Evolutionary conservation across 2,113 vertebrate genomes (phyloP).

Genomic region (Syrmaticus mikado): DNA sequence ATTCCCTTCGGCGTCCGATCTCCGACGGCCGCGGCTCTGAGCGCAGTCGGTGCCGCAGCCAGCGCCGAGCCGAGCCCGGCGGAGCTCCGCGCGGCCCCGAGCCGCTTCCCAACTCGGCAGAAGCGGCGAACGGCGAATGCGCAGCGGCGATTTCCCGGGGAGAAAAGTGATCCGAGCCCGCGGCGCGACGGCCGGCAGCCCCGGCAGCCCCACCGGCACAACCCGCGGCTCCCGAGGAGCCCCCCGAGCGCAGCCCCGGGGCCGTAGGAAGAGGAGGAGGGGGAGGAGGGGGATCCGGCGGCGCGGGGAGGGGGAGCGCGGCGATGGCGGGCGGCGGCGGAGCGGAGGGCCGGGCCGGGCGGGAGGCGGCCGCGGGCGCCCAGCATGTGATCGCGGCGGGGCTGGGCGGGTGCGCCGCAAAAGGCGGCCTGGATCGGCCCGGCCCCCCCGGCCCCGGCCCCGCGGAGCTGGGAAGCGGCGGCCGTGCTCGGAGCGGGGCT

Average conservation of each 20-base stretch:
- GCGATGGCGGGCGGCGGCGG: slow-evolving; percentile 67
- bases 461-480: too few relatives aligned
- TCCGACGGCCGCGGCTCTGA: not conserved
- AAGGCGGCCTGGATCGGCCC: slow-evolving; percentile 82
- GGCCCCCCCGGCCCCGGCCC: too few relatives aligned
- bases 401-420: slow-evolving; percentile 70
- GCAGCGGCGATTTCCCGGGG: not conserved
- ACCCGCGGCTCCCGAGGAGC: too few relatives aligned
- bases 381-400: slow-evolving; percentile 87
- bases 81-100: not conserved
- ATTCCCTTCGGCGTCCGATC: not conserved
- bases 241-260: too few relatives aligned
- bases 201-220: too few relatives aligned
- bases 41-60: not conserved
- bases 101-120: not conserved
- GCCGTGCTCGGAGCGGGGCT: too few relatives aligned
- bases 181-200: too few relatives aligned
- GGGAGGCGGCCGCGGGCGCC: slow-evolving; percentile 74
- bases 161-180: not conserved
- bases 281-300: not conserved
- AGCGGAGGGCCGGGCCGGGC: slow-evolving; percentile 41
- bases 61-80: not conserved
- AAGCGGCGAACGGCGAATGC: not conserved
- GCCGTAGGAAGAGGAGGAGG: not conserved
- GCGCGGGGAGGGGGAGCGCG: not conserved